These are phyloP conservation scores for Drosophila antonietae DNA, from an alignment of 2,888 invertebrate genomes.

Conservation along the genomic window DNA sequence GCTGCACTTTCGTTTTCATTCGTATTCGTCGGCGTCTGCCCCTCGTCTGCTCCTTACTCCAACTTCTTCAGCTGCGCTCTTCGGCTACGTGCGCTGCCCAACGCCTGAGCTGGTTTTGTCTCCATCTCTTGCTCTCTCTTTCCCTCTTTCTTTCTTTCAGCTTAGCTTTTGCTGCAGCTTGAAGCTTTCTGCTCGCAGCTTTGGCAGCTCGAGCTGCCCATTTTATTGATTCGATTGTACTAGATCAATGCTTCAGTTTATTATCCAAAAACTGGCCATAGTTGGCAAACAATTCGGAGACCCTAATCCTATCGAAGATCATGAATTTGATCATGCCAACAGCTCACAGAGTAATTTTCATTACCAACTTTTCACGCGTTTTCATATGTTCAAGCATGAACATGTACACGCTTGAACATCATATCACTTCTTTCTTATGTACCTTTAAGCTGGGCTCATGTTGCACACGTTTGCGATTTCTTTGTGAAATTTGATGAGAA, in stretches of 20 bases:
- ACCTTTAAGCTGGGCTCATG: neutral
- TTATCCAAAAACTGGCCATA: constrained; percentile 14
- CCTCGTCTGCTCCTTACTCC: neutral
- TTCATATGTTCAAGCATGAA: too few relatives aligned
- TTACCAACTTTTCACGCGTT: neutral
- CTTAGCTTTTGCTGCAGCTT: constrained; percentile 4
- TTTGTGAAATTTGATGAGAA: constrained; percentile 5
- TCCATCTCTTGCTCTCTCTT: constrained; percentile 1
- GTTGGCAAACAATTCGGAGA: neutral
- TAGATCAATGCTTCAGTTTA: constrained; percentile 19
- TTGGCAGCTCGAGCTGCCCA: constrained; percentile 21
- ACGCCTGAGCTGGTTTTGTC: constrained; percentile 39
- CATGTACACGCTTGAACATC: too few relatives aligned
- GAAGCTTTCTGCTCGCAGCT: constrained; percentile 22
- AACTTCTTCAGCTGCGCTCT: constrained; percentile 1
- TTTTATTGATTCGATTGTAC: constrained; percentile 17
- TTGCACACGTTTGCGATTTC: constrained; percentile 5
- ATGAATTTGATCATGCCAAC: too few relatives aligned
- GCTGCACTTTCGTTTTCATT: constrained; percentile 74
- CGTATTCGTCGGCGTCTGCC: constrained; percentile 11
- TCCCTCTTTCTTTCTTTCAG: constrained; percentile 3
- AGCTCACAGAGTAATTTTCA: neutral
- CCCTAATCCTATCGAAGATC: neutral
- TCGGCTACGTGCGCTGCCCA: constrained; percentile 36
- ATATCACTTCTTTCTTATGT: constrained; percentile 2